phyloP scores from a whole-genome alignment of 2,797 vertebrate genomes.

The Hydrolagus colliei region DNA sequence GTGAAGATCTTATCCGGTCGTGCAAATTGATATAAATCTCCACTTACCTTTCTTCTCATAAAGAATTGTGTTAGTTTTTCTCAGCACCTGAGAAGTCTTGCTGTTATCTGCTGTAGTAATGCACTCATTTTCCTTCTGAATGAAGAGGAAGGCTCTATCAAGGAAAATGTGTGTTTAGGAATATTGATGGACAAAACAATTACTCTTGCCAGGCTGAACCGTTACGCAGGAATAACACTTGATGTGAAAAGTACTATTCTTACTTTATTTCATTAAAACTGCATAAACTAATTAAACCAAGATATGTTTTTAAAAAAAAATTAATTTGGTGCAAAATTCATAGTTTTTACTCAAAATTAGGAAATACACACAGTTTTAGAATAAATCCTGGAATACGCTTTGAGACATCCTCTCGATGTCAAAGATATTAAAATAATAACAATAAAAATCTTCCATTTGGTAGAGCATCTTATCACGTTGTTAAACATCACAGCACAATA shows the following conservation, averaged over 20 bases:
- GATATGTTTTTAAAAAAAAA: neutral
- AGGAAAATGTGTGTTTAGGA: neutral
- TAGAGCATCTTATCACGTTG: too few relatives aligned
- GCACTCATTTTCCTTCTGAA: constrained; percentile 78
- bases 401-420: too few relatives aligned
- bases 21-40: neutral
- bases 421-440: too few relatives aligned
- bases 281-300: neutral
- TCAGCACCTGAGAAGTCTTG: constrained; percentile 60
- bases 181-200: neutral
- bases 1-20: neutral
- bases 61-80: constrained; percentile 60
- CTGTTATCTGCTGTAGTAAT: constrained; percentile 64
- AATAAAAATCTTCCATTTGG: too few relatives aligned
- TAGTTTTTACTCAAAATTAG: too few relatives aligned
- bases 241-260: neutral
- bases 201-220: neutral
- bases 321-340: neutral
- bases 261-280: neutral
- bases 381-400: too few relatives aligned
- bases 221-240: neutral
- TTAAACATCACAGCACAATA: too few relatives aligned
- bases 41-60: constrained; percentile 75
- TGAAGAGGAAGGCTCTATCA: constrained; percentile 73
- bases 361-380: too few relatives aligned